Percentiles rank a stretch among this genome's conserved stretches.
These are phyloP conservation scores for Xiphophorus maculatus DNA, from an alignment of 2,113 vertebrate genomes.

Conservation along the genomic window DNA sequence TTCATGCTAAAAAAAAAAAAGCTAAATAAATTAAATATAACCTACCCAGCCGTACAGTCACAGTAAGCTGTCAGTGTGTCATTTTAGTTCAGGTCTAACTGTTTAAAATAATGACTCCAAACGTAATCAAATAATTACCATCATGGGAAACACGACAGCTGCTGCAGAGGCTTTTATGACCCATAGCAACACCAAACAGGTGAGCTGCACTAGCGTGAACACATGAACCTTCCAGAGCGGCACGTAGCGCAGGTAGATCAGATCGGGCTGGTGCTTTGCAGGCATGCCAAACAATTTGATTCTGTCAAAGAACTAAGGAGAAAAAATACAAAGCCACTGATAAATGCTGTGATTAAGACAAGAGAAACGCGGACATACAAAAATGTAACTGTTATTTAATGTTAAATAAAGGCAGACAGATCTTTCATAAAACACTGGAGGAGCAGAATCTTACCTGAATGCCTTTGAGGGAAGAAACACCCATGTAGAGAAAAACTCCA, in stretches of 20 bases:
- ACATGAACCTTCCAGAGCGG: slow-evolving; percentile 95
- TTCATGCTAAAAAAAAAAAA: background rate
- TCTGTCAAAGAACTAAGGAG: slow-evolving; percentile 90
- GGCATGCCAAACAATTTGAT: slow-evolving; percentile 96
- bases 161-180: slow-evolving; percentile 92
- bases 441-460: slow-evolving; percentile 86
- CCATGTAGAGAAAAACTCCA: slow-evolving; percentile 98
- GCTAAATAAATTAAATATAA: no score
- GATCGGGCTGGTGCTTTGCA: slow-evolving; percentile 92
- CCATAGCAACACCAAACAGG: slow-evolving; percentile 91
- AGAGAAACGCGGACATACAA: slow-evolving; percentile 1
- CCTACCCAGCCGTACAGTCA: no score
- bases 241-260: slow-evolving; percentile 94
- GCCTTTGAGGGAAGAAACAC: slow-evolving; percentile 94
- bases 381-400: slow-evolving; percentile 40
- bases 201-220: slow-evolving; percentile 93
- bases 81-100: background rate
- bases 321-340: background rate
- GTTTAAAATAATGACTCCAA: background rate
- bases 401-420: slow-evolving; percentile 8
- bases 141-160: slow-evolving; percentile 96
- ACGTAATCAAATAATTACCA: slow-evolving; percentile 78
- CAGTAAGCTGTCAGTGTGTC: no score
- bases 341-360: background rate
- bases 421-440: slow-evolving; percentile 34